Percentiles rank a stretch among this genome's conserved stretches.
Evolutionary conservation across 2,113 vertebrate species (phyloP).

Genomic region (Salvelinus namaycush): DNA sequence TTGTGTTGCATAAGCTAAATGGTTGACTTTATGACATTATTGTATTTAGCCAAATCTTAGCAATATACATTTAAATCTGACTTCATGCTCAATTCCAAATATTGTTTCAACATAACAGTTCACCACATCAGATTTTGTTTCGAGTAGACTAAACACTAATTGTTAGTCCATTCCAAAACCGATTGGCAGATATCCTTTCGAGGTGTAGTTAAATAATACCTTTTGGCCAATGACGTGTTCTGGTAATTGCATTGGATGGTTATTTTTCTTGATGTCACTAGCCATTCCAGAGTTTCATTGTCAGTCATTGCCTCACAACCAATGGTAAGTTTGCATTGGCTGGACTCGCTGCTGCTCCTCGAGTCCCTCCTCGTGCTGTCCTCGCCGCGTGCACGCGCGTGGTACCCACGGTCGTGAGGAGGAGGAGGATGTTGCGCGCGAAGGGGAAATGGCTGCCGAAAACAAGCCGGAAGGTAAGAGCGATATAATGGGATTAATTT

Average conservation of each 20-base stretch:
- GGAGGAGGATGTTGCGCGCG: slow-evolving; percentile 97
- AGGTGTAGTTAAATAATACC: slow-evolving; percentile 38
- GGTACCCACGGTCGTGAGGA: slow-evolving; percentile 92
- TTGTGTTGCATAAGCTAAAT: too few relatives aligned
- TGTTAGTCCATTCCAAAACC: slow-evolving; percentile 15
- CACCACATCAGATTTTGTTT: too few relatives aligned
- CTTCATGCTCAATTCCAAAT: too few relatives aligned
- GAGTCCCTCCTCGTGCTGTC: slow-evolving; percentile 77
- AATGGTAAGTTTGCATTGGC: slow-evolving; percentile 78
- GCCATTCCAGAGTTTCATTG: slow-evolving; percentile 59
- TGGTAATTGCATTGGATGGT: slow-evolving; percentile 47
- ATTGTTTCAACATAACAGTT: too few relatives aligned
- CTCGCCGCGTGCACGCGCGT: slow-evolving; percentile 86
- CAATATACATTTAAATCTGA: too few relatives aligned
- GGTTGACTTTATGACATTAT: too few relatives aligned
- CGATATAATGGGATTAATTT: slow-evolving; percentile 76
- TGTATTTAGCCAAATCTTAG: too few relatives aligned
- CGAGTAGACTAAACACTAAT: too few relatives aligned
- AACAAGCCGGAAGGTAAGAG: slow-evolving; percentile 98
- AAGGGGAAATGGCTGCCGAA: slow-evolving; percentile 99
- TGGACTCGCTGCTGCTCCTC: slow-evolving; percentile 78
- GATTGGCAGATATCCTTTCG: slow-evolving; percentile 8
- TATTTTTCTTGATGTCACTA: slow-evolving; percentile 38
- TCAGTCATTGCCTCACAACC: slow-evolving; percentile 74
- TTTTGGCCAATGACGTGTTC: slow-evolving; percentile 30